Percentiles rank a stretch among this genome's conserved stretches.
Evolutionary conservation across 2,797 vertebrate genomes (phyloP).

Genomic region (Coregonus ussuriensis): DNA sequence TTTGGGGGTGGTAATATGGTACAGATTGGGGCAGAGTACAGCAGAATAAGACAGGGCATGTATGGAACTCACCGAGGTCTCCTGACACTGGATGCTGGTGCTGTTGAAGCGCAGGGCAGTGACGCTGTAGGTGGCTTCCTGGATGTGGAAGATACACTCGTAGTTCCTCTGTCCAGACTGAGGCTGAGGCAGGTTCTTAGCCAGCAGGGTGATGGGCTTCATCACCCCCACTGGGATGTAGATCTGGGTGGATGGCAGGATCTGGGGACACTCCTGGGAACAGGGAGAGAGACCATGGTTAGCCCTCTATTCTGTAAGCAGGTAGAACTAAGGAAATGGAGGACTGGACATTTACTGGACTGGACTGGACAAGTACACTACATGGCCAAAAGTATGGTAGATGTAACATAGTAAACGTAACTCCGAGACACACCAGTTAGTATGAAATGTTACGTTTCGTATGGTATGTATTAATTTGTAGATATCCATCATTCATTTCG

Average conservation of each 20-base stretch:
- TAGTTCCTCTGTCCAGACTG: conserved; percentile 96
- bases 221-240: conserved; percentile 93
- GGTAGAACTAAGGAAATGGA: no score
- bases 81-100: conserved; percentile 97
- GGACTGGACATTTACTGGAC: no score
- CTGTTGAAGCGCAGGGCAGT: conserved; percentile 96
- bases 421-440: no score
- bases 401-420: no score
- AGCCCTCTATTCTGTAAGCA: conserved; percentile 2
- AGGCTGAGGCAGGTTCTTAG: conserved; percentile 93
- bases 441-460: no score
- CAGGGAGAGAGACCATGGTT: conserved; percentile 19
- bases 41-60: not conserved
- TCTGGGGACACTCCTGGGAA: conserved; percentile 93
- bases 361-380: no score
- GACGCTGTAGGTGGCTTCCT: conserved; percentile 84
- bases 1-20: not conserved
- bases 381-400: no score
- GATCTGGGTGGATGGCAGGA: conserved; percentile 95
- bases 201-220: conserved; percentile 92
- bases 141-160: conserved; percentile 95
- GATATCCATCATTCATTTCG: no score
- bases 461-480: no score
- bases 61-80: conserved; percentile 85
- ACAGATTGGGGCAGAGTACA: no score